Evolutionary conservation across 2,113 vertebrate species (phyloP).

Genomic region (Maccullochella peelii): DNA sequence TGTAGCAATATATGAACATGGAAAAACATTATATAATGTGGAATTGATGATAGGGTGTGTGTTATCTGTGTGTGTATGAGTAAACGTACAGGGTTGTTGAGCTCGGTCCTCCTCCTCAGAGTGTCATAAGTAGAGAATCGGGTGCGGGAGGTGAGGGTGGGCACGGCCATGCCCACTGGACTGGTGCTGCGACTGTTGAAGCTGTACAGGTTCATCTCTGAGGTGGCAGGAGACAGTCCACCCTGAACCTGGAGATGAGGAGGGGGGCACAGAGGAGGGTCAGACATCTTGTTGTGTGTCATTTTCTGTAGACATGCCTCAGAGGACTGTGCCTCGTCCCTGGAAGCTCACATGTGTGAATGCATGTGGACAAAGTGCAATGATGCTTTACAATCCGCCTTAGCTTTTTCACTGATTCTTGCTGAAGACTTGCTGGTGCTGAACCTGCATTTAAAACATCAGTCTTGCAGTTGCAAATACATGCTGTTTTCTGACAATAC

Average conservation of each 20-base stretch:
- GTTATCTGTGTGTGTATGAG: no score
- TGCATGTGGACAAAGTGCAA: no score
- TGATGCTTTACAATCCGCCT: background rate
- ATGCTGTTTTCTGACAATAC: background rate
- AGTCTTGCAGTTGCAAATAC: background rate
- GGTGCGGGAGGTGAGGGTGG: conserved; percentile 5
- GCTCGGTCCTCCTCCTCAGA: conserved; percentile 75
- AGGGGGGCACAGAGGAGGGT: background rate
- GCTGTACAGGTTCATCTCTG: conserved; percentile 79
- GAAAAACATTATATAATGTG: background rate
- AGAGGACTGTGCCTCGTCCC: background rate
- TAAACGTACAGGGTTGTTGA: conserved; percentile 43
- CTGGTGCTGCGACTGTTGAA: conserved; percentile 78
- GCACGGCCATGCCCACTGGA: conserved; percentile 38
- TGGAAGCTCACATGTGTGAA: background rate
- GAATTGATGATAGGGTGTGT: background rate
- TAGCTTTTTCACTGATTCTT: background rate
- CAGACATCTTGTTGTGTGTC: background rate
- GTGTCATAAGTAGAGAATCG: conserved; percentile 78
- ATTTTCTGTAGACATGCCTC: background rate
- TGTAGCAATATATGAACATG: background rate
- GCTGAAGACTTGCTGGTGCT: no score
- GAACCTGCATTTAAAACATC: background rate
- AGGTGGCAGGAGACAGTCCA: conserved; percentile 76
- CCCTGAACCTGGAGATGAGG: conserved; percentile 39